Evolutionary conservation across 2,113 vertebrate species (phyloP).

Genomic region (Trogon surrucura): DNA sequence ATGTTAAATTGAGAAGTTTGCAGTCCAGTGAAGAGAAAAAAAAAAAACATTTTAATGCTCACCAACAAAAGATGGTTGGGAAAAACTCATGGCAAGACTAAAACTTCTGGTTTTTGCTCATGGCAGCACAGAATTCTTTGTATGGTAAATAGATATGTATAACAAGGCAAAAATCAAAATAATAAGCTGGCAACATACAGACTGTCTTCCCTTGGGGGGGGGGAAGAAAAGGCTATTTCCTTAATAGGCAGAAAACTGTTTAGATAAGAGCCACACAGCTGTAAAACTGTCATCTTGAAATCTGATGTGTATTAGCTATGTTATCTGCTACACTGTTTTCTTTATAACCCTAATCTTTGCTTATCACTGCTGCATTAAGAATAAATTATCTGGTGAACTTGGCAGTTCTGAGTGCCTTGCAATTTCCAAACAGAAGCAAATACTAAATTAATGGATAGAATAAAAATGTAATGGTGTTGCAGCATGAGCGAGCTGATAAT

Average conservation of each 20-base stretch:
- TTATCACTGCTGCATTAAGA: background rate
- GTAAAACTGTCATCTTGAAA: background rate
- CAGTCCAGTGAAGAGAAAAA: background rate
- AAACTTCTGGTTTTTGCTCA: background rate
- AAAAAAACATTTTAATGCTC: background rate
- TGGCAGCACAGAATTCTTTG: background rate
- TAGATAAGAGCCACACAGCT: background rate
- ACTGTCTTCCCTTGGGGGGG: background rate
- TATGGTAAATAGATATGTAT: background rate
- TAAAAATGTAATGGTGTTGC: background rate
- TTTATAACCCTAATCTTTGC: background rate
- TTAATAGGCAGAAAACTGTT: background rate
- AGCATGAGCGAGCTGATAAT: background rate
- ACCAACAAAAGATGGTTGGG: background rate
- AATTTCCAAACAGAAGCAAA: background rate
- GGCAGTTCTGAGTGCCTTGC: background rate
- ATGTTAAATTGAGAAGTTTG: background rate
- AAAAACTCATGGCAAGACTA: background rate
- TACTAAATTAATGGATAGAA: background rate
- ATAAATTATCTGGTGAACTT: background rate
- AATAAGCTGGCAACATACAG: background rate
- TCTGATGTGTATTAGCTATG: background rate
- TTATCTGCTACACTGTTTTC: background rate
- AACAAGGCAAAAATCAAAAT: background rate
- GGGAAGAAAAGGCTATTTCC: background rate